These are phyloP conservation scores for Tragopan temminckii DNA, from an alignment of 2,797 vertebrate species.

Conservation along the genomic window DNA sequence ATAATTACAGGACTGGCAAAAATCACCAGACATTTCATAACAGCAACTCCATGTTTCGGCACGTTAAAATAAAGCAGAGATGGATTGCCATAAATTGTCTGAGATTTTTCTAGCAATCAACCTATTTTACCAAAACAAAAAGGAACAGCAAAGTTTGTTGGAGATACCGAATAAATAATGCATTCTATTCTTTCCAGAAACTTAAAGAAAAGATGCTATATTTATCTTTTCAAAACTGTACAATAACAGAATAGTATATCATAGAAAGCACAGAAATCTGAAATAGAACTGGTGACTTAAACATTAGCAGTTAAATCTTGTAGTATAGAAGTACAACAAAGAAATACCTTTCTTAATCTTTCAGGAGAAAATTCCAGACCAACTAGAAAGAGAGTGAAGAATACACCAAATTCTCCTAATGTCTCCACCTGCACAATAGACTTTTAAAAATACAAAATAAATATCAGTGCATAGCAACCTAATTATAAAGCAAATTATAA, in stretches of 20 bases:
- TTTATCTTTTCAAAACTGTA: neutral
- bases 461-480: neutral
- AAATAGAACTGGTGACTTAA: neutral
- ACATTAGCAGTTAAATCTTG: neutral
- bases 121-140: neutral
- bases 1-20: neutral
- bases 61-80: neutral
- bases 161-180: neutral
- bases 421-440: constrained; percentile 99
- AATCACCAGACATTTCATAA: neutral
- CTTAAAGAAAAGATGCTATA: neutral
- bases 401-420: constrained; percentile 95
- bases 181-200: neutral
- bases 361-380: constrained; percentile 98
- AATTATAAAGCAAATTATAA: neutral
- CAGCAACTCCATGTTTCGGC: neutral
- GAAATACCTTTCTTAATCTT: constrained; percentile 92
- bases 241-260: neutral
- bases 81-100: neutral
- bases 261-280: neutral
- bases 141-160: neutral
- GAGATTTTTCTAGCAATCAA: neutral
- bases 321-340: neutral
- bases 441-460: constrained; percentile 74
- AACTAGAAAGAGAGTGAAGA: constrained; percentile 97